Evolutionary conservation across 2,888 invertebrate genomes (phyloP).

Genomic region (Tridacna crocea): DNA sequence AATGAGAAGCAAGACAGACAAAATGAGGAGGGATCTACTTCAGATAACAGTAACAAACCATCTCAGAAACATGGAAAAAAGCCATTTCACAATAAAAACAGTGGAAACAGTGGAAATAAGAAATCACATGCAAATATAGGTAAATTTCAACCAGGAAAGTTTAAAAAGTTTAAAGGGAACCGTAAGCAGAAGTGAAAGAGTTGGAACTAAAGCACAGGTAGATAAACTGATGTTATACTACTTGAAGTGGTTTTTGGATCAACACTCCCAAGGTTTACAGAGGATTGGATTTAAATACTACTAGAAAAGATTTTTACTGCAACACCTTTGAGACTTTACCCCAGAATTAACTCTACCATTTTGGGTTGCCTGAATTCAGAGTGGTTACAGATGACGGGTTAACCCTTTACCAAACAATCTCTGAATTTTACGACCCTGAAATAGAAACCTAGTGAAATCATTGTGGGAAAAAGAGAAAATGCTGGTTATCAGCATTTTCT

Average conservation of each 20-base stretch:
- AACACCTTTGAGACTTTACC: no score
- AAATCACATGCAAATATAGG: background rate
- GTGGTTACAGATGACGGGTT: background rate
- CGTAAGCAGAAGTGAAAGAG: background rate
- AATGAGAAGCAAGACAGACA: background rate
- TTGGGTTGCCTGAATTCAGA: background rate
- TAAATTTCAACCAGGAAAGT: slow-evolving; percentile 47
- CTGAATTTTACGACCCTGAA: no score
- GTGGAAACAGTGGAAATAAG: slow-evolving; percentile 12
- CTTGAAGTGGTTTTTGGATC: no score
- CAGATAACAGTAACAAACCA: background rate
- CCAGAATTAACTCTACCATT: background rate
- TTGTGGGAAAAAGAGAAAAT: no score
- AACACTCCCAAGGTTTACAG: background rate
- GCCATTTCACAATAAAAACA: background rate
- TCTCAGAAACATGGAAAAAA: background rate
- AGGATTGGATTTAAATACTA: background rate
- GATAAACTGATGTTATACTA: no score
- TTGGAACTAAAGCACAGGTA: background rate
- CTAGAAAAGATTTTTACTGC: no score
- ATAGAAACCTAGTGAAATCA: no score
- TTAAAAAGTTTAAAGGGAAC: slow-evolving; percentile 54
- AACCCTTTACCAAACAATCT: no score
- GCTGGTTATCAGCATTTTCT: no score
- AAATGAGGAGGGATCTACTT: background rate